Evolutionary conservation across 2,797 vertebrate genomes (phyloP).

Genomic region (Rhadinocentrus ornatus): DNA sequence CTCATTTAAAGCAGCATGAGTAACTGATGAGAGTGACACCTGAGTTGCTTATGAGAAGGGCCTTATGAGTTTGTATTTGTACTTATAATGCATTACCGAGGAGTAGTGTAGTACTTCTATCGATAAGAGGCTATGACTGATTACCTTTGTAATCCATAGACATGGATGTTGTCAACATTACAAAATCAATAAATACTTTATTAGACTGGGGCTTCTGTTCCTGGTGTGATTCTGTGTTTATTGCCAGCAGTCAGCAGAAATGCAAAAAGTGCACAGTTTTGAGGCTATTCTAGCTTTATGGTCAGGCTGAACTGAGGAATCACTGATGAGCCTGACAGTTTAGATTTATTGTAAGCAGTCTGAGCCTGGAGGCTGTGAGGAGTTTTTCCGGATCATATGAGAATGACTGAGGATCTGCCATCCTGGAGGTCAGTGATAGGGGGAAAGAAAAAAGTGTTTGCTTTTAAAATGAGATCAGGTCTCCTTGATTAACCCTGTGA

Average conservation of each 20-base stretch:
- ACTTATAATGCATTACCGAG: not conserved
- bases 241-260: constrained; percentile 12
- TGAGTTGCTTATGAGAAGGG: not conserved
- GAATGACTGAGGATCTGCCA: not conserved
- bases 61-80: constrained; percentile 9
- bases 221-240: not conserved
- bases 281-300: constrained; percentile 18
- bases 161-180: constrained; percentile 3
- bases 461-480: not conserved
- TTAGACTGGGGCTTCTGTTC: constrained; percentile 4
- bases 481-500: no score
- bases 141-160: constrained; percentile 10
- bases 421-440: not conserved
- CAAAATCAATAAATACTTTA: constrained; percentile 10
- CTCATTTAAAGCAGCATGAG: not conserved
- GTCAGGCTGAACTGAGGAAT: constrained; percentile 6
- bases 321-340: constrained; percentile 9
- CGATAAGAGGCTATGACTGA: constrained; percentile 5
- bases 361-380: constrained; percentile 12
- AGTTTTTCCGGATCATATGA: constrained; percentile 1
- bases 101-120: not conserved
- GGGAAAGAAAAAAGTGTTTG: not conserved
- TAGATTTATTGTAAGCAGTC: constrained; percentile 16
- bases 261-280: constrained; percentile 14
- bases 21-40: not conserved